phyloP scores from a whole-genome alignment of 2,888 invertebrate genomes.

The Steromphala cineraria region DNA sequence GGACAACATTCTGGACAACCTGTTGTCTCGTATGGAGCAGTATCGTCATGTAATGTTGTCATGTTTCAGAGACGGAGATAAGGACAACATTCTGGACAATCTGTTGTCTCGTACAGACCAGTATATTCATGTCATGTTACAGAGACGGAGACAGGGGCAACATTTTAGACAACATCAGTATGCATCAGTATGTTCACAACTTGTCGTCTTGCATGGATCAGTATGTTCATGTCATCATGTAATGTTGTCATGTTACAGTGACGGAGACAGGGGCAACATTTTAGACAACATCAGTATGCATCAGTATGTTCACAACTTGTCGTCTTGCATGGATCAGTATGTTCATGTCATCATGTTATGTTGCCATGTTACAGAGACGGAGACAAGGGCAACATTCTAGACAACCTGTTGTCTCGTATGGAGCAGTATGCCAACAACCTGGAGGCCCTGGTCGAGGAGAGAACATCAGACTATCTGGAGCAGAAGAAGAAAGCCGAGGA shows the following conservation, averaged over 20 bases:
- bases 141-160: conserved; percentile 92
- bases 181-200: conserved; percentile 81
- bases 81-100: conserved; percentile 94
- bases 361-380: conserved; percentile 81
- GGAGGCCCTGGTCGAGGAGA: conserved; percentile 94
- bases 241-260: conserved; percentile 79
- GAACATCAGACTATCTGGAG: conserved; percentile 97
- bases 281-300: too few relatives aligned
- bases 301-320: too few relatives aligned
- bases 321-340: conserved; percentile 98
- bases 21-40: conserved; percentile 98
- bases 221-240: conserved; percentile 83
- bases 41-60: conserved; percentile 72
- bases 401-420: conserved; percentile 95
- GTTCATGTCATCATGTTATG: conserved; percentile 75
- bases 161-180: conserved; percentile 95
- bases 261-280: conserved; percentile 93
- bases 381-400: conserved; percentile 91
- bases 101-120: conserved; percentile 96
- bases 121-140: conserved; percentile 81
- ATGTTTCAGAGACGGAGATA: conserved; percentile 88
- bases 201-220: conserved; percentile 88
- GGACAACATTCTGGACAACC: conserved; percentile 94
- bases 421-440: conserved; percentile 99
- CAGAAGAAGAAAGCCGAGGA: conserved; percentile 99